Percentiles rank a stretch among this genome's conserved stretches.
These are phyloP conservation scores for Scaptomyza graminum DNA, from an alignment of 1,140 invertebrate species.

Conservation along the genomic window DNA sequence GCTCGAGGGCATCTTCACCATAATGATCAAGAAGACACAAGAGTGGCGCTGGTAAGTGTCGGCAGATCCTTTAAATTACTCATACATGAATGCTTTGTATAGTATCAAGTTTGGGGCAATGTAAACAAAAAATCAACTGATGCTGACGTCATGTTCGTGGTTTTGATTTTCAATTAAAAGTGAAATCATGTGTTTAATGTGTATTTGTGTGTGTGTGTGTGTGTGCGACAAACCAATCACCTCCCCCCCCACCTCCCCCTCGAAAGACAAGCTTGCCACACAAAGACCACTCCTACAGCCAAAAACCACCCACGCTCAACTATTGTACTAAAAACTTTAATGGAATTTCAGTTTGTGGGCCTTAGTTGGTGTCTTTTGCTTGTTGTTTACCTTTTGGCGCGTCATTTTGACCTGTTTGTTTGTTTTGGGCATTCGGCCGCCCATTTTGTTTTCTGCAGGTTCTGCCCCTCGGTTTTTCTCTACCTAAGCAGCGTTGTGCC, in stretches of 20 bases:
- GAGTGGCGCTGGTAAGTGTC: slow-evolving; percentile 92
- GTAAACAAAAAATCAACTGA: slow-evolving; percentile 73
- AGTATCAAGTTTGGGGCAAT: slow-evolving; percentile 27
- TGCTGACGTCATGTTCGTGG: slow-evolving; percentile 70
- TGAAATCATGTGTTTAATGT: slow-evolving; percentile 83
- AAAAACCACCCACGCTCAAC: slow-evolving; percentile 32
- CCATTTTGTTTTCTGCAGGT: slow-evolving; percentile 85
- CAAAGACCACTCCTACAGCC: slow-evolving; percentile 46
- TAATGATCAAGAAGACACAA: slow-evolving; percentile 93
- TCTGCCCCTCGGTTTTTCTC: slow-evolving; percentile 93
- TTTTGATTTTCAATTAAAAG: slow-evolving; percentile 84
- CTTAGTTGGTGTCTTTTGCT: slow-evolving; percentile 48
- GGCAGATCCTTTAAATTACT: slow-evolving; percentile 10
- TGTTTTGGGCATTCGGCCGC: slow-evolving; percentile 52
- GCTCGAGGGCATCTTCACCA: slow-evolving; percentile 92
- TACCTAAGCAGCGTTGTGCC: slow-evolving; percentile 92
- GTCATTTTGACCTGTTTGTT: slow-evolving; percentile 72
- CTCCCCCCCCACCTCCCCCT: neutral
- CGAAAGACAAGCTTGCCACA: neutral
- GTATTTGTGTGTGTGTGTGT: slow-evolving; percentile 28
- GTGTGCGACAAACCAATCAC: slow-evolving; percentile 3
- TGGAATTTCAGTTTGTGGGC: slow-evolving; percentile 61
- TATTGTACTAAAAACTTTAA: slow-evolving; percentile 73
- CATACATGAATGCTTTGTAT: neutral
- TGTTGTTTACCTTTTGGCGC: slow-evolving; percentile 74